These are phyloP conservation scores for Origma solitaria DNA, from an alignment of 2,113 vertebrate species.

Conservation along the genomic window DNA sequence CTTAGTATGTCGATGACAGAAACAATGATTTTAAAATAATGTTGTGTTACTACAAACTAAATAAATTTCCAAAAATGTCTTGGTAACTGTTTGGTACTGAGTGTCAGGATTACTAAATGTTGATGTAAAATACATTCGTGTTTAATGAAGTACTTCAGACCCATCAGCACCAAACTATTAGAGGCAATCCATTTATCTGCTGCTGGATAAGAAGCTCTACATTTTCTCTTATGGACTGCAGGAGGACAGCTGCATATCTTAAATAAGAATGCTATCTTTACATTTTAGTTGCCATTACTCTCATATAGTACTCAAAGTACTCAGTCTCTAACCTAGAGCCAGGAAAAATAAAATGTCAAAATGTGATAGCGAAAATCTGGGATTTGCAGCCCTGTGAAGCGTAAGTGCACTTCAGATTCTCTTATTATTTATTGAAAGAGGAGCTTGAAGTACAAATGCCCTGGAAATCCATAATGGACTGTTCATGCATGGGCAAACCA, in stretches of 20 bases:
- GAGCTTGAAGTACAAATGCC: constrained; percentile 10
- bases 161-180: constrained; percentile 15
- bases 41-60: neutral
- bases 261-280: neutral
- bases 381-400: constrained; percentile 2
- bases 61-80: neutral
- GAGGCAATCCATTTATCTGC: constrained; percentile 6
- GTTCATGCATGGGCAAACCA: neutral
- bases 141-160: constrained; percentile 36
- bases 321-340: constrained; percentile 3
- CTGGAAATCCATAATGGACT: constrained; percentile 15
- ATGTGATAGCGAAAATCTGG: constrained; percentile 14
- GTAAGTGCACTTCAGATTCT: constrained; percentile 11
- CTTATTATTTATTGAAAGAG: constrained; percentile 36
- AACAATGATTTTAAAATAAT: neutral
- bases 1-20: neutral
- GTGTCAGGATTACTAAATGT: neutral
- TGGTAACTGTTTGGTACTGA: neutral
- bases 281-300: neutral
- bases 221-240: neutral
- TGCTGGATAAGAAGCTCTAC: neutral
- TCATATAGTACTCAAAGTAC: neutral
- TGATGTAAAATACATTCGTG: constrained; percentile 11
- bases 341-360: neutral
- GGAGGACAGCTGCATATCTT: neutral